Percentiles rank a stretch among this genome's conserved stretches.
Conservation (phyloP, 1,140 invertebrate species). For the Psilanteris sp. region DNA sequence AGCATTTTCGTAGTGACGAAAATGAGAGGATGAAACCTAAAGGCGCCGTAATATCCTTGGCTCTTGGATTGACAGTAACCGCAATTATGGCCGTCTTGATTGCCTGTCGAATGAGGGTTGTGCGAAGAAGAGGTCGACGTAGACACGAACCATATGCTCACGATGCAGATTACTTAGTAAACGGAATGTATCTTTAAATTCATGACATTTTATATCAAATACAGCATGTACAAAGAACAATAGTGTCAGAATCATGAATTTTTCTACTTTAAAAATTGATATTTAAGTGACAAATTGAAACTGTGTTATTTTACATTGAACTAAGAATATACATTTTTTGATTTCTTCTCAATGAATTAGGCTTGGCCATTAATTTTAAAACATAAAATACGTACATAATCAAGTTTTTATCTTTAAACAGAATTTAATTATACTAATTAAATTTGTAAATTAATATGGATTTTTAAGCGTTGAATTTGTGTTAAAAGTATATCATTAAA, state of each 20-base stretch:
- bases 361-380: no score
- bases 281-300: slow-evolving; percentile 1
- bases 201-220: not conserved
- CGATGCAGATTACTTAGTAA: slow-evolving; percentile 97
- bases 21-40: slow-evolving; percentile 85
- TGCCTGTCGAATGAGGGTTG: slow-evolving; percentile 89
- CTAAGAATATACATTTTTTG: no score
- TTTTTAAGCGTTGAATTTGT: no score
- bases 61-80: slow-evolving; percentile 81
- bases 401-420: no score
- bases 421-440: no score
- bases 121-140: slow-evolving; percentile 85
- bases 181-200: slow-evolving; percentile 96
- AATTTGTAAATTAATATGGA: no score
- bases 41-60: slow-evolving; percentile 91
- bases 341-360: no score
- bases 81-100: slow-evolving; percentile 88
- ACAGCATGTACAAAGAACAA: slow-evolving; percentile 13
- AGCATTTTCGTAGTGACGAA: slow-evolving; percentile 65
- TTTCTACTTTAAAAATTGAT: not conserved
- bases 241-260: not conserved
- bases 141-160: slow-evolving; percentile 93
- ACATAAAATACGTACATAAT: no score
- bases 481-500: no score
- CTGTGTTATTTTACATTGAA: no score